Evolutionary conservation across 2,113 vertebrate genomes (phyloP), one percentile per base, ranked within the genome.

Genomic region (Mesoclemmys tuberculata): DNA sequence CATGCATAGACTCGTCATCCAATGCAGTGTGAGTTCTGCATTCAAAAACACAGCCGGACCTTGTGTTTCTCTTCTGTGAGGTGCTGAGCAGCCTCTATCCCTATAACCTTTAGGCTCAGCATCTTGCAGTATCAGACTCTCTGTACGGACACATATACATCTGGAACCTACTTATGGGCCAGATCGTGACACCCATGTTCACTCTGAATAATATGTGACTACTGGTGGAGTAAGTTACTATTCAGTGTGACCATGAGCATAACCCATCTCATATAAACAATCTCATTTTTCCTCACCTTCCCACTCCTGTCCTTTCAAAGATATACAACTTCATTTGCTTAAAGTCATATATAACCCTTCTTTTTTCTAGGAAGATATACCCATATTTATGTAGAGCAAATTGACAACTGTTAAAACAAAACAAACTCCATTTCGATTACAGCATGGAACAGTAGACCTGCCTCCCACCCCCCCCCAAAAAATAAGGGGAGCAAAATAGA

Each of bases 341-440:
- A 35, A 48, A 68, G 35, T 74, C 46, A 75, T 24, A 79, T 49
- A 9, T 35, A 58, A 46, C 22, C 49, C 49, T 31, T 27, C 24
- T 48, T 22, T 19, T 51, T 18, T 52, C 64, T 48, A 38, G 26
- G 86, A 46, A 29, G 80, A 2, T 12, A 48, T 1, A 0, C 52
- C 49, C 87, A n/a, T 58, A 93, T 97, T 91, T 85, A 90, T 88
- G 92, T 92, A 87, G 92, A 81, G 55, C 13, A 64, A 92, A 75
- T 12, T 12, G 94, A 48, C 97, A 97, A 96, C 94, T 97, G 94
- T 96, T 93, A 91, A 95, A 97, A 97, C 92, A 97, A 97, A 96
- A 77, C 64, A 55, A 68, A 92, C 84, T 87, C 75, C 3, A 22
- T 87, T 94, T 93, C 82, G 94, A 94, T 95, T 93, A 41, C 86